These are phyloP conservation scores for Trachelus tabidus DNA, from an alignment of 2,888 invertebrate species.

Conservation along the genomic window DNA sequence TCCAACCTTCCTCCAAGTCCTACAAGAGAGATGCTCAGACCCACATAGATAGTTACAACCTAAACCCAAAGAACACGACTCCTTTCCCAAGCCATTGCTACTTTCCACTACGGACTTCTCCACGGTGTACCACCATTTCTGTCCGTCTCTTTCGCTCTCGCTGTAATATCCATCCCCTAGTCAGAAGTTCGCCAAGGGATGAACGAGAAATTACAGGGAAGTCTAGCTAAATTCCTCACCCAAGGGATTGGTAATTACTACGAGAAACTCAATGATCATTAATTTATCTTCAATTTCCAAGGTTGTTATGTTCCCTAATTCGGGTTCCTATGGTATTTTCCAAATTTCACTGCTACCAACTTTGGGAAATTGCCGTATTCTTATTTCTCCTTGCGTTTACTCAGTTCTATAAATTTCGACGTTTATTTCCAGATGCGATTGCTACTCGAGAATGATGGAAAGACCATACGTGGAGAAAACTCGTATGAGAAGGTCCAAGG, in stretches of 20 bases:
- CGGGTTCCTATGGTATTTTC: too few relatives aligned
- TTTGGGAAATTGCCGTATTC: too few relatives aligned
- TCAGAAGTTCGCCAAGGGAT: constrained; percentile 48
- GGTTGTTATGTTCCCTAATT: neutral
- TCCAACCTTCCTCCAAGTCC: too few relatives aligned
- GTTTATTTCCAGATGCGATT: too few relatives aligned
- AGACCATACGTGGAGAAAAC: too few relatives aligned
- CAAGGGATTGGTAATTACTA: constrained; percentile 51
- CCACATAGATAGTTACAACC: neutral
- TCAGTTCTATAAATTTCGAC: too few relatives aligned
- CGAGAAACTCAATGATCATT: constrained; percentile 44
- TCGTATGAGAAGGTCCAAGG: too few relatives aligned
- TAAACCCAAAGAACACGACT: neutral
- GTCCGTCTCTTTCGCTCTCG: neutral
- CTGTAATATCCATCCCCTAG: constrained; percentile 30
- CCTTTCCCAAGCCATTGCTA: neutral
- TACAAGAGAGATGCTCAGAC: too few relatives aligned
- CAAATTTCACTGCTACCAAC: too few relatives aligned
- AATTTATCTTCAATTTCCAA: constrained; percentile 44
- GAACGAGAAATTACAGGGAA: constrained; percentile 54
- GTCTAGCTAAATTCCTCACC: constrained; percentile 49
- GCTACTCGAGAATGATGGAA: too few relatives aligned
- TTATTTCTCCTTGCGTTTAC: too few relatives aligned
- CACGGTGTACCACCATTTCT: neutral
- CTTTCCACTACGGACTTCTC: neutral